Evolutionary conservation across 2,797 vertebrate species (phyloP), one percentile per base, ranked within the genome.

Genomic region (Sebastes steindachneri): DNA sequence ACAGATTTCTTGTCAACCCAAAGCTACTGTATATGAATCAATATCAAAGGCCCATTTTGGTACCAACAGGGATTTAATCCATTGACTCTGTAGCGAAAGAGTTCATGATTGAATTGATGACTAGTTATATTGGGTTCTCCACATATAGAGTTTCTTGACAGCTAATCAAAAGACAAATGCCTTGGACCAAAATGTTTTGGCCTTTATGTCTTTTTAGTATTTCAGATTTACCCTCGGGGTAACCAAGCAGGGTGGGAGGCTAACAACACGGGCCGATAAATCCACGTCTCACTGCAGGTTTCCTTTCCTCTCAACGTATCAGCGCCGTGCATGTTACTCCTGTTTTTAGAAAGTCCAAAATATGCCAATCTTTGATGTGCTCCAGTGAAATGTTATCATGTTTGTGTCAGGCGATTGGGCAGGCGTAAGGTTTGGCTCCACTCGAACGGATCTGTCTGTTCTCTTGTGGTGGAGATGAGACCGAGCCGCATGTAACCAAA

Each of bases 331-430:
- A 89, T 70, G 85, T 81, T 77, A 63, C 63, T 82, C 83, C 77
- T 79, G 33, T 88, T 92, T 55, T 85, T 88, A 88, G 82, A 87
- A 77, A 83, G 82, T 86, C 65, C 65, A 70, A 64, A 88, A 87
- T 79, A 84, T 85, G 81, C 77, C 91, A 83, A 76, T 90, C 85
- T 88, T 89, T 90, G 86, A 91, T 90, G 85, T 78, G 88, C 80
- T 85, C 75, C 53, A 64, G 84, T 83, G 81, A 88, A 91, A 92
- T 88, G 88, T 92, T 93, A 93, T 94, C 93, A 76, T 74, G 80
- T 90, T 79, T 82, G 82, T 89, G 91, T 91, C 90, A 91, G 92
- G 87, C 83, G 21, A 89, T 83, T 63, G 87, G 84, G 82, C 86
- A 84, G 81, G 87, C 63, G 33, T 68, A 59, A 77, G 86, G 82